Evolutionary conservation across 2,888 invertebrate species (phyloP).

Genomic region (Hirtodrosophila cameraria): DNA sequence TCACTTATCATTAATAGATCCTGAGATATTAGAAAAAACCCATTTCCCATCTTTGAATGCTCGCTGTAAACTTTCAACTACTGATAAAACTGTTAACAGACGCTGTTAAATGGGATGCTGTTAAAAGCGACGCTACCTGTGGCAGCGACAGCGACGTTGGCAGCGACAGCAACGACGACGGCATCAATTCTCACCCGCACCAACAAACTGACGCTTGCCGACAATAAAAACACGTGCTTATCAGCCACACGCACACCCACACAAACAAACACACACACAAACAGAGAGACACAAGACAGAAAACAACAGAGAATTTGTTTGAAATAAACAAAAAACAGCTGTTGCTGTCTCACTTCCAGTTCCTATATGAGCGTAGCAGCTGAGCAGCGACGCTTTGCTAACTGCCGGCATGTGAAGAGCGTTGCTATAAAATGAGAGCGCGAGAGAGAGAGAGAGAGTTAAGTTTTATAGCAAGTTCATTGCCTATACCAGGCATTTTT

Average conservation of each 20-base stretch:
- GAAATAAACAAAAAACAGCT: conserved; percentile 79
- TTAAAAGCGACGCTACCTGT: conserved; percentile 27
- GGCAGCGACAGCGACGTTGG: conserved; percentile 15
- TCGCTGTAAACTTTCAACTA: neutral
- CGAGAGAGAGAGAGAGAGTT: neutral
- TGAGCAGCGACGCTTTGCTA: conserved; percentile 40
- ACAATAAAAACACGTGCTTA: conserved; percentile 74
- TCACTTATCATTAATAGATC: too few relatives aligned
- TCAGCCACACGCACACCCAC: conserved; percentile 39
- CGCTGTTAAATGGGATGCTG: conserved; percentile 20
- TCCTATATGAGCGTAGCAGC: conserved; percentile 53
- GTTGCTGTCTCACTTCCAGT: conserved; percentile 45
- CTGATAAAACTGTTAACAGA: conserved; percentile 5
- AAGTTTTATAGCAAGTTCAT: conserved; percentile 54
- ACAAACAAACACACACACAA: neutral
- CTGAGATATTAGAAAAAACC: too few relatives aligned
- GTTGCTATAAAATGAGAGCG: conserved; percentile 55
- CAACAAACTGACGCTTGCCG: conserved; percentile 40
- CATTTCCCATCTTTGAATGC: neutral
- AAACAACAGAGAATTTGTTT: conserved; percentile 64
- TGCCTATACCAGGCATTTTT: conserved; percentile 3
- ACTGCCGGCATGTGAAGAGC: conserved; percentile 40
- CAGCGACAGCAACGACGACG: conserved; percentile 14
- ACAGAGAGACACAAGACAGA: conserved; percentile 16
- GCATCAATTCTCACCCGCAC: conserved; percentile 50